Evolutionary conservation across 2,797 vertebrate species (phyloP), one percentile per base, ranked within the genome.

Genomic region (Hozukius guyotensis): DNA sequence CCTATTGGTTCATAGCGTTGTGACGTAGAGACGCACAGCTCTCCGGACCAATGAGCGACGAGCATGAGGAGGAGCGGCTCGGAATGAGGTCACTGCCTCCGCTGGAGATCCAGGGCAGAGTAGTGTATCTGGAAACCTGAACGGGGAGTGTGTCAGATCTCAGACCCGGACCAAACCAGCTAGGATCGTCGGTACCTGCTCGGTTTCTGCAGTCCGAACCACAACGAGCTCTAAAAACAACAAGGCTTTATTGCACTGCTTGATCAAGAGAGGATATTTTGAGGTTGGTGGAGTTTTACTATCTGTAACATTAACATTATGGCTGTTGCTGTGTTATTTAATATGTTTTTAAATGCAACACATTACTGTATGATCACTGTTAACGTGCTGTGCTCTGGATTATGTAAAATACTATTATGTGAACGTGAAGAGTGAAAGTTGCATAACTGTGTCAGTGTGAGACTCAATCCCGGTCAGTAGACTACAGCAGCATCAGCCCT

Each of bases 401-500:
- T 34, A 3, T 72, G 49, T 65, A 13, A 32, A 38, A 73, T 27
- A 8, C 7, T n/a, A 14, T 38, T 38, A 0, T 2, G 0, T 3
- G 5, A 38, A 13, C 3, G 29, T 25, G 29, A 27, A 24, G 49
- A 6, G 42, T 14, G 13, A 55, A 87, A 87, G 90, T 94, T 95
- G 93, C 92, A 83, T 94, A 95, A 96, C 90, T 95, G 94, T 94
- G 92, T 93, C 92, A 94, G 72, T 53, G 73, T 57, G 87, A 67
- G 74, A 85, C 87, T 92, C 89, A 91, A 32, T 18, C 10, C 16
- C 79, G 92, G 93, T 94, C 92, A 93, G 83, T 85, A 67, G 69
- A 76, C 59, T 77, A 56, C 52, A 78, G 65, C 60, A 16, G 81
- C 52, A 78, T 62, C 61, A 16, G 81, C 70, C 69, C 77, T 70